Evolutionary conservation across 1,140 invertebrate species (phyloP), one percentile per base, ranked within the genome.

Genomic region (Musca domestica): DNA sequence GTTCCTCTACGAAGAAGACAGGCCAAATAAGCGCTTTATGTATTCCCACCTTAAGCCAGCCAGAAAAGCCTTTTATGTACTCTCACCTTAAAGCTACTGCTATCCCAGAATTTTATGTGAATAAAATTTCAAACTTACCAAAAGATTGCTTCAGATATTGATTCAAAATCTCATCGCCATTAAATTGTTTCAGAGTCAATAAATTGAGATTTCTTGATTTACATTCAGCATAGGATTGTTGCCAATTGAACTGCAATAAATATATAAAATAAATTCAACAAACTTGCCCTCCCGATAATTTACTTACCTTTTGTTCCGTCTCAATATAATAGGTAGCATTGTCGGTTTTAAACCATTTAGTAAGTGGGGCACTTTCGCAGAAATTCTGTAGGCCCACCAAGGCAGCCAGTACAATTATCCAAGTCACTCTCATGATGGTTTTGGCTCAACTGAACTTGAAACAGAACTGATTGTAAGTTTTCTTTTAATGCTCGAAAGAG

Each of bases 291-390:
- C 27, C 27, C 9, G 27, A 4, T 30, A 41, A 41, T 5, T 41
- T 41, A 2, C 34, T 20, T 34, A 34, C 56, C 27, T 34, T 61
- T 20, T 17, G 12, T 9, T 61, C 15, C 19, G 10, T n/a, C 20
- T 61, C 56, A 41, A 61, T 61, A 19, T 41, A 61, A n/a, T 61
- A 61, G 3, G 56, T 61, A 23, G 30, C 34, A 34, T 61, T 61
- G 14, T 61, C 56, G 27, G 56, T 61, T 34, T 61, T 61, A 61
- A 61, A 61, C 56, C 56, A 61, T 34, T 61, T 61, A 20, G 56
- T 61, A 19, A 61, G 9, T 10, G 56, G 56, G 17, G 27, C 27
- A 34, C 56, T 30, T 14, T n/a, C 9, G 1, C 9, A 9, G 10
- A 2, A 5, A 34, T 61, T 19, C 20, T 61, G 20, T 3, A 34